phyloP scores from a whole-genome alignment of 1,140 invertebrate genomes.

The Drosophila sturtevanti region DNA sequence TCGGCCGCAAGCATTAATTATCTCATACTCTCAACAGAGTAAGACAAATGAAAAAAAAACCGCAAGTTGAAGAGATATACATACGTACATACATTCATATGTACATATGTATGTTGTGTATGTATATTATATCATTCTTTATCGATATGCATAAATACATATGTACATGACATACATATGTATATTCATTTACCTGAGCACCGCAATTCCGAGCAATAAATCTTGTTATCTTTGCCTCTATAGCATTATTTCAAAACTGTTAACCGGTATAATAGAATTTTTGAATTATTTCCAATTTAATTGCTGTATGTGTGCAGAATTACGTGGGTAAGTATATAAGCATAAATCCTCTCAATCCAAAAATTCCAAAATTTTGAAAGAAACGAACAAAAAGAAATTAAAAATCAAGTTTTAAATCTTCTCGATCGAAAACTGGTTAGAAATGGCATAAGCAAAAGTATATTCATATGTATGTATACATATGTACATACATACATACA shows the following conservation, averaged over 20 bases:
- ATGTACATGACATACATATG: background rate
- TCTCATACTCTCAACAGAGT: conserved; percentile 31
- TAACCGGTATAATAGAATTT: too few relatives aligned
- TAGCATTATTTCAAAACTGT: too few relatives aligned
- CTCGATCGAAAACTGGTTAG: conserved; percentile 33
- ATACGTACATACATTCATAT: background rate
- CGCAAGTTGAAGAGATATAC: conserved; percentile 10
- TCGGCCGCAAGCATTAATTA: conserved; percentile 50
- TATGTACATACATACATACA: too few relatives aligned
- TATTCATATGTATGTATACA: too few relatives aligned
- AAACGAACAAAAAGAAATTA: background rate
- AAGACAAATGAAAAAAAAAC: conserved; percentile 45
- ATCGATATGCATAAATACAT: background rate
- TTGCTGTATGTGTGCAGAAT: background rate
- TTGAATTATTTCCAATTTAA: too few relatives aligned
- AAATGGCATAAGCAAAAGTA: conserved; percentile 18
- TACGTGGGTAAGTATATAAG: background rate
- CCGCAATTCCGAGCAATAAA: too few relatives aligned
- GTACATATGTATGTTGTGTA: too few relatives aligned
- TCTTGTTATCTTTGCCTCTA: too few relatives aligned
- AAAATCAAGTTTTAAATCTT: conserved; percentile 35
- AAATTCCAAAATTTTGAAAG: background rate
- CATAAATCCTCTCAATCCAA: background rate
- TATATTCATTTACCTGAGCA: too few relatives aligned
- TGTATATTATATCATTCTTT: conserved; percentile 7